Evolutionary conservation across 2,797 vertebrate species (phyloP), one percentile per base, ranked within the genome.

Genomic region (Moxostoma hubbsi): DNA sequence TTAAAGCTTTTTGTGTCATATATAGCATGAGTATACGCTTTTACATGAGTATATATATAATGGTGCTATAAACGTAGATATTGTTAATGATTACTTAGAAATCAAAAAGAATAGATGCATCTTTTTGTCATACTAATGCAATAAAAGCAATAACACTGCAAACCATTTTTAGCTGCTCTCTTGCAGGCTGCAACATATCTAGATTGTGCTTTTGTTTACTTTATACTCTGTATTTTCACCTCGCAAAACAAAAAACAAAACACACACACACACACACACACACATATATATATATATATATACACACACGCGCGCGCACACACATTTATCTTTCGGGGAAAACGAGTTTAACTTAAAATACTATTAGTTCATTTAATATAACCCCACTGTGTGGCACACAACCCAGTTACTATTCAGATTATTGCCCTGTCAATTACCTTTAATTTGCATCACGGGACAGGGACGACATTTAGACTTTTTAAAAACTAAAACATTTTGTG

Each of bases 351-450:
- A 68, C n/a, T 61, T 61, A 16, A 69, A 77, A 77, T 61, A 13
- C 16, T 61, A 68, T 68, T 68, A 50, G 46, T 51, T 51, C 55
- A 59, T 7, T n/a, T n/a, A n/a, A 58, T 58, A 24, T 13, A 75
- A 18, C 73, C 51, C 43, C 43, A 49, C 46, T 50, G 58, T 49
- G 8, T 50, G 63, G 4, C 47, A 9, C 16, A 36, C 6, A 4
- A 43, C 50, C 0, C 1, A 43, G 4, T 18, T 18, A 36, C 45
- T 64, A n/a, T 64, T 46, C 11, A 79, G 15, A 61, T 50, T 77
- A 68, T 43, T 51, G 55, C 65, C 46, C 64, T 50, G 66, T 70
- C 18, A 53, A 13, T 77, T 61, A 7, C 50, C 15, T 65, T 75
- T 55, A 70, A 70, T 5, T 18, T 63, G 10, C 67, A 55, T 55